Conservation (phyloP, 2,797 vertebrate species). For the Cephalopachus bancanus region DNA sequence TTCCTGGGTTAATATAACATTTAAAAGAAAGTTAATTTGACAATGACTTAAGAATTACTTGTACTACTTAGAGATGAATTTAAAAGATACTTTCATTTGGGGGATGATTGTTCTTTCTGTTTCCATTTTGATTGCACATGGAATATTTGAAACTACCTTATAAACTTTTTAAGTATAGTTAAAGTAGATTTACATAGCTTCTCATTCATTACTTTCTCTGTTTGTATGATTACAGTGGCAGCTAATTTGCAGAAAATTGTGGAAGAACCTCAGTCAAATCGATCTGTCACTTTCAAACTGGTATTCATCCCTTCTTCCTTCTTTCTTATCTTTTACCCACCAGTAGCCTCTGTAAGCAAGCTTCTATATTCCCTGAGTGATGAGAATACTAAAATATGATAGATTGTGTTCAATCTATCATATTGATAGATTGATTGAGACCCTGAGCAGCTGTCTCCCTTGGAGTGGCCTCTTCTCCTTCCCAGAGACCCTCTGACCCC, state of each 20-base stretch:
- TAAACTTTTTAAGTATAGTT: constrained; percentile 40
- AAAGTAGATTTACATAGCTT: constrained; percentile 40
- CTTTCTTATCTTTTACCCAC: background rate
- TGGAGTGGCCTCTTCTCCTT: background rate
- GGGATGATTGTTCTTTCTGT: background rate
- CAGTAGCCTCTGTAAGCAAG: background rate
- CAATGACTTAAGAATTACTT: background rate
- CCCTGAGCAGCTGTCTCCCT: background rate
- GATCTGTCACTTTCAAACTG: constrained; percentile 99
- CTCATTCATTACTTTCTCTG: constrained; percentile 78
- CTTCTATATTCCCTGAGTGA: background rate
- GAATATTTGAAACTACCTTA: constrained; percentile 24
- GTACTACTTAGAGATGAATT: constrained; percentile 15
- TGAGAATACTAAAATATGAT: background rate
- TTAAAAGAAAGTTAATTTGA: constrained; percentile 12
- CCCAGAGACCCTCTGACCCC: background rate
- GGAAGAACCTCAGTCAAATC: constrained; percentile 96
- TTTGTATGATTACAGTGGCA: constrained; percentile 93
- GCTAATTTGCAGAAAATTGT: constrained; percentile 99
- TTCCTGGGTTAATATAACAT: background rate
- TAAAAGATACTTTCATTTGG: constrained; percentile 13
- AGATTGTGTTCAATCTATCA: background rate
- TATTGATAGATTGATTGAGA: no score
- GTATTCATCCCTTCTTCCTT: constrained; percentile 87
- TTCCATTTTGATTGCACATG: constrained; percentile 14